Conservation (phyloP, 1,140 invertebrate genomes). For the Trypoxylus dichotomus region DNA sequence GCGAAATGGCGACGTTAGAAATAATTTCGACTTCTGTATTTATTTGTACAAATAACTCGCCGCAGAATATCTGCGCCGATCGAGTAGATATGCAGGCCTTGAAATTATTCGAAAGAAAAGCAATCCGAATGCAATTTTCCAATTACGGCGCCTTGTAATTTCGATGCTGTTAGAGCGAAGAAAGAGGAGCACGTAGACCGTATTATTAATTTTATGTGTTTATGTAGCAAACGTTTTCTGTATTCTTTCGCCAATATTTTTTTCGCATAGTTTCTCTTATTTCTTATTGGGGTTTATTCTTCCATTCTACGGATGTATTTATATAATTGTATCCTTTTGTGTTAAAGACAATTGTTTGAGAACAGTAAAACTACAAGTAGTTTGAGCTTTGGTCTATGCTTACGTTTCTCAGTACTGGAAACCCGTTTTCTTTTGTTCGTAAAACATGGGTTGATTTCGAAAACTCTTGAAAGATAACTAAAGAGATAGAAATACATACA, state of each 20-base stretch:
- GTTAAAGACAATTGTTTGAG: neutral
- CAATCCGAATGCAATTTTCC: neutral
- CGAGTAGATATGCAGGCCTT: neutral
- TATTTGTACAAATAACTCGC: neutral
- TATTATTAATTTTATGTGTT: constrained; percentile 10
- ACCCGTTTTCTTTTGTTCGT: no score
- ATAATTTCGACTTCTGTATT: neutral
- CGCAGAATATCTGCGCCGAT: neutral
- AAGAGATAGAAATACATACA: no score
- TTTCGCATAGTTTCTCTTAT: neutral
- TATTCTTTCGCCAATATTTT: neutral
- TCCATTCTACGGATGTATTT: neutral
- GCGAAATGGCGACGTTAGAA: neutral
- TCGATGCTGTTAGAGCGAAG: neutral
- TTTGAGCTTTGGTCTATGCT: neutral
- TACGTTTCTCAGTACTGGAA: no score
- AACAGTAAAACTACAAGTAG: neutral
- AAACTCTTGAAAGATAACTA: no score
- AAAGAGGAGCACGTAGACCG: neutral
- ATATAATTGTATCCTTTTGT: neutral
- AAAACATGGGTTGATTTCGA: no score
- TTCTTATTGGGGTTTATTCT: neutral
- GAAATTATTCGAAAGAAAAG: neutral
- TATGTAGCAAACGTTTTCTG: neutral
- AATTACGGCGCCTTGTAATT: constrained; percentile 11